Conservation (phyloP, 2,797 vertebrate genomes). For the Sorex maritimensis region DNA sequence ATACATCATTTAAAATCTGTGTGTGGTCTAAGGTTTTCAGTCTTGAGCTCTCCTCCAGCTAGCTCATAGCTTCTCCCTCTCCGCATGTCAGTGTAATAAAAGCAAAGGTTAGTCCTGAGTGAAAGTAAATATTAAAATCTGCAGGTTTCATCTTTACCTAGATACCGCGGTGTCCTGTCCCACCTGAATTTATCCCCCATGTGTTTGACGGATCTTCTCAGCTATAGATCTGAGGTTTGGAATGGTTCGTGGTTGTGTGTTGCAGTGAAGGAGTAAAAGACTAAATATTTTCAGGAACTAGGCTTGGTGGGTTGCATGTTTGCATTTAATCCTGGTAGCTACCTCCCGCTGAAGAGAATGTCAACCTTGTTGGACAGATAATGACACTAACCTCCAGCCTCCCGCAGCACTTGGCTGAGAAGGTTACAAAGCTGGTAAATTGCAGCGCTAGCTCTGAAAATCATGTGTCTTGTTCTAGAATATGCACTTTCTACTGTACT, state of each 20-base stretch:
- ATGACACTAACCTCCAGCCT: conserved; percentile 7
- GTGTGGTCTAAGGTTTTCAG: conserved; percentile 41
- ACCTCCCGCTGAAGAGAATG: conserved; percentile 48
- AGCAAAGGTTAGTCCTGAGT: conserved; percentile 47
- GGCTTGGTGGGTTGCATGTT: conserved; percentile 58
- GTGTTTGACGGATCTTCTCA: conserved; percentile 65
- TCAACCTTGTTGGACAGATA: conserved; percentile 60
- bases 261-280: neutral
- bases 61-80: neutral
- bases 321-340: conserved; percentile 56
- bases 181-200: conserved; percentile 56
- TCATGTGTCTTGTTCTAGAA: conserved; percentile 49
- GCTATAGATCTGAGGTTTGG: conserved; percentile 40
- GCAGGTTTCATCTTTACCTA: conserved; percentile 38
- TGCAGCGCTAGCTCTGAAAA: conserved; percentile 43
- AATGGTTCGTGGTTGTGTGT: conserved; percentile 33
- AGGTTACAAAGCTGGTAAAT: conserved; percentile 1
- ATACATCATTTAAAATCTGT: conserved; percentile 40
- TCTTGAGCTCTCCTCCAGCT: neutral
- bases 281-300: conserved; percentile 43
- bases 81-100: conserved; percentile 21
- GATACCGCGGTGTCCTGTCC: neutral
- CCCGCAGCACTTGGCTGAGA: conserved; percentile 61
- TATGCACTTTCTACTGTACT: conserved; percentile 34
- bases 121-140: conserved; percentile 64